Base-by-base conservation (phyloP, 2,888 invertebrate species). In the Stenoptilia bipunctidactyla region DNA sequence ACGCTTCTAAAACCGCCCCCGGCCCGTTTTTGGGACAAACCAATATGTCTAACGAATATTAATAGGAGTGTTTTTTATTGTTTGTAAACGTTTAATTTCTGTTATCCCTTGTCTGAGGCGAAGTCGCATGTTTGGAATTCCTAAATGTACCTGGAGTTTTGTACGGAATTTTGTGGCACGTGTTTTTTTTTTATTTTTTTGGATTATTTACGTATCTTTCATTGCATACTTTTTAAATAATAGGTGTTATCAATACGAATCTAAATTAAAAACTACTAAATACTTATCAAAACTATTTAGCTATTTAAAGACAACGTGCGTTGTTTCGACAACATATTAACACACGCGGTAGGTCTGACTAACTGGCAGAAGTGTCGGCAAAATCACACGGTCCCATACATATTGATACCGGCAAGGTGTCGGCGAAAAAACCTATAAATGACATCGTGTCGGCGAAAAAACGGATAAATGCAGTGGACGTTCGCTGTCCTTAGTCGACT, bases 1-100 rank as follows among this genome's bases (percentile, higher is more conserved):
- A 34, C 34, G 13, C 34, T 8, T 6, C 34, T 13, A 13, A 13
- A 80, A 76, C 80, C 80, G 30, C 82, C 67, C 75, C 61, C 73
- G 82, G 77, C 77, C 61, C 71, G 73, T 75, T 71, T 80, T 82
- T 75, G 76, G 77, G 77, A 80, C 79, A 82, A 80, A 76, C 80
- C 77, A 77, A 80, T 82, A 80, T 74, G 72, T 80, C 76, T 77
- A 83, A 80, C 77, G 75, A 82, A 76, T 82, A 82, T 82, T 82
- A 82, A 80, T 80, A 68, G 74, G 64, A 20, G 49, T 52, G 52
- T 73, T 72, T 77, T 66, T 67, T 73, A 66, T 72, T 71, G 61
- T 76, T 74, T 60, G 56, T 53, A 50, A 45, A 50, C 58, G 49
- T 66, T 66, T 63, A 64, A 67, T 72, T 66, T 65, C 67, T 66